Conservation (phyloP, 1,140 invertebrate species). For the Drosophila mayri region DNA sequence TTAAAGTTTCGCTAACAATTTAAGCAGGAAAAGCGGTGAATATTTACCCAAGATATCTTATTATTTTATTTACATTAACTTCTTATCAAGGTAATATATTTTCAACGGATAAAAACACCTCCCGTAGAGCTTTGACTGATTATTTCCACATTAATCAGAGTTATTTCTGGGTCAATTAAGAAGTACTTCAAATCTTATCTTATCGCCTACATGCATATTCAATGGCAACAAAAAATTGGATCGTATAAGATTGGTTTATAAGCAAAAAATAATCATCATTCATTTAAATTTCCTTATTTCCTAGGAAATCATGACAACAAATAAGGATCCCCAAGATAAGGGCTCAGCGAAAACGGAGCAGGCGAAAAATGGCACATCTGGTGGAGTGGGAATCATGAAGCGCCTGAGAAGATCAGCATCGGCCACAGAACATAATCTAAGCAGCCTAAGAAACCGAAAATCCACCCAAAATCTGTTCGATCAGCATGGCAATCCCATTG, state of each 20-base stretch:
- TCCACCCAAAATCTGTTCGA: slow-evolving; percentile 78
- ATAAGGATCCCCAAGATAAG: slow-evolving; percentile 67
- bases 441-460: slow-evolving; percentile 69
- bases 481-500: slow-evolving; percentile 78
- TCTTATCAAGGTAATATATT: slow-evolving; percentile 13
- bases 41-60: neutral
- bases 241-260: slow-evolving; percentile 39
- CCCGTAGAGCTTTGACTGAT: slow-evolving; percentile 8
- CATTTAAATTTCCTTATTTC: slow-evolving; percentile 6
- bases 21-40: neutral
- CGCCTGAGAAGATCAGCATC: slow-evolving; percentile 73
- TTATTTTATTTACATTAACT: neutral
- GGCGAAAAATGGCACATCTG: slow-evolving; percentile 57
- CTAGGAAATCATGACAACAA: slow-evolving; percentile 57
- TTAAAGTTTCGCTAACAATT: neutral
- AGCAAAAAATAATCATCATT: slow-evolving; percentile 26
- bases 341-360: slow-evolving; percentile 27
- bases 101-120: neutral
- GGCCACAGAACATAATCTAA: slow-evolving; percentile 76
- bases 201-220: slow-evolving; percentile 20
- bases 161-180: slow-evolving; percentile 34
- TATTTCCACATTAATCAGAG: slow-evolving; percentile 6
- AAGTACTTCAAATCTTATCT: slow-evolving; percentile 38
- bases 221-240: slow-evolving; percentile 3
- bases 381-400: slow-evolving; percentile 67